Base-by-base conservation (phyloP, 1,140 invertebrate genomes). In the Stenopsyche tienmushanensis region DNA sequence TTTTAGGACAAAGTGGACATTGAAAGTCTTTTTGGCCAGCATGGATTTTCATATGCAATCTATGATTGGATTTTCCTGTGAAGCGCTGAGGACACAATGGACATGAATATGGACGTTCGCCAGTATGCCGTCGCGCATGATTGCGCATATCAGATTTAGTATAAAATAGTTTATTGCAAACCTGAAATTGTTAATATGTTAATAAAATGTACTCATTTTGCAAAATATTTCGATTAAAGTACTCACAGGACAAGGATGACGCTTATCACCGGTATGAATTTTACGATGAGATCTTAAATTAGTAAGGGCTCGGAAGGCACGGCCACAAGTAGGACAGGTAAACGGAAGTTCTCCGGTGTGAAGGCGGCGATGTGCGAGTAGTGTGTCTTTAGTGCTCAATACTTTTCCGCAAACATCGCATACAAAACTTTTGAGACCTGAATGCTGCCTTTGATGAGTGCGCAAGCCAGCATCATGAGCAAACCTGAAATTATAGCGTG, bases 21-120 rank as follows among this genome's bases (percentile, higher is more conserved):
- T 66, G 50, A 23, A 66, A 66, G 54, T 70, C 67, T 39, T 57
- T 66, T 49, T 66, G 67, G 0, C 67, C 67, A 2, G 64, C 29
- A 34, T 70, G 67, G 17, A 70, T 66, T 45, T 70, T 70, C 64
- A 70, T 64, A 53, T 70, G 67, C 44, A 64, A 26, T 5, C 53
- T 50, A 42, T 59, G 42, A 49, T 66, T 70, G 17, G 64, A 63
- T 13, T 13, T 44, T 24, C 67, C 80, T 0, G 84, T 82, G 64
- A 96, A 97, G 66, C 89, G 87, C 76, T 93, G 85, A 0, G 88
- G 86, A 74, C 93, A 96, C 3, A 90, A 77, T 55, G 94, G 90
- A 76, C 93, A 96, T 10, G 86, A 85, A 73, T 93, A 96, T 0
- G 93, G 92, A 69, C 74, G 69, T 64, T 91, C 90, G 0, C 89